Conservation (phyloP, 2,888 invertebrate genomes). For the Drosophila mettleri region DNA sequence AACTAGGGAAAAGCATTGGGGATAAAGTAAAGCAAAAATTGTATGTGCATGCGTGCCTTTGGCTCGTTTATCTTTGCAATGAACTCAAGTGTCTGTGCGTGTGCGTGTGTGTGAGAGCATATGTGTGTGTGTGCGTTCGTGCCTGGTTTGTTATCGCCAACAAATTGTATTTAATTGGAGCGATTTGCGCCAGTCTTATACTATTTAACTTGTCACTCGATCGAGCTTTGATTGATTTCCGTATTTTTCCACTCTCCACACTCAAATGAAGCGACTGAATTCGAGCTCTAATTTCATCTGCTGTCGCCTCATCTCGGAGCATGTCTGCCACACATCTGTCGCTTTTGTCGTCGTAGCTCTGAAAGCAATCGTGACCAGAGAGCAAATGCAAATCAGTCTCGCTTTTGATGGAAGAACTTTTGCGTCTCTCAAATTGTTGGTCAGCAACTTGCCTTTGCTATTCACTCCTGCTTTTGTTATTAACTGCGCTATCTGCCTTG, state of each 20-base stretch:
- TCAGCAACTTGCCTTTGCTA: too few species aligned
- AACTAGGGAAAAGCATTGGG: constrained; percentile 14
- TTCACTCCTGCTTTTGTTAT: too few species aligned
- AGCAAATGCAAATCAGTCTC: too few species aligned
- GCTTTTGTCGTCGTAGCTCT: too few species aligned
- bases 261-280: background rate
- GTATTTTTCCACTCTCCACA: background rate
- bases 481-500: too few species aligned
- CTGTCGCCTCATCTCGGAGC: too few species aligned
- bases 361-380: too few species aligned
- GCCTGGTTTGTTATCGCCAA: constrained; percentile 19
- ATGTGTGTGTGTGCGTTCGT: constrained; percentile 15
- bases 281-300: too few species aligned
- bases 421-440: too few species aligned
- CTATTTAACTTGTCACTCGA: background rate
- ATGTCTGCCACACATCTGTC: too few species aligned
- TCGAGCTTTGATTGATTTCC: background rate
- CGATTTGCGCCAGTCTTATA: background rate
- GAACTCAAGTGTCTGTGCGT: constrained; percentile 29
- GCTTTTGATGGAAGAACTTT: too few species aligned
- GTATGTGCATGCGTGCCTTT: constrained; percentile 24
- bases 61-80: constrained; percentile 51
- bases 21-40: constrained; percentile 13
- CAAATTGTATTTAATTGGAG: background rate
- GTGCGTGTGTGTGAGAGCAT: background rate